Evolutionary conservation across 2,888 invertebrate species (phyloP), one percentile per base, ranked within the genome.

Genomic region (Seira sanloemensis): DNA sequence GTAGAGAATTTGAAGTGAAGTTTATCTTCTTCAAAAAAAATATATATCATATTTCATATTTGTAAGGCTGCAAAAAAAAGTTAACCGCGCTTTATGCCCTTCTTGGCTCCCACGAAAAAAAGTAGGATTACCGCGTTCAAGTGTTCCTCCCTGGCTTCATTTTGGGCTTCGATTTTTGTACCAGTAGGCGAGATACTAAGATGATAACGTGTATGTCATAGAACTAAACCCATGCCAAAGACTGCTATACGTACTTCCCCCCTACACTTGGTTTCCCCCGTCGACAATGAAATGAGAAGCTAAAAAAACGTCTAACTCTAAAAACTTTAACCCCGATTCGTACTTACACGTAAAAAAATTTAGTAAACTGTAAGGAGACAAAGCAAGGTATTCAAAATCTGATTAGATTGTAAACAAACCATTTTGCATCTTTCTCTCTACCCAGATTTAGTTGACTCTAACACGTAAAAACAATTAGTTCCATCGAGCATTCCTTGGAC

Each of bases 301-400:
- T 62, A n/a, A 62, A 62, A n/a, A n/a, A n/a, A n/a, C n/a, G n/a
- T n/a, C 62, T 19, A n/a, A 50, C 50, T 50, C 5, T 37, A 37
- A 7, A 12, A 9, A 62, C 19, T 62, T 62, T 62, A 21, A 62
- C 62, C 19, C 12, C 5, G 5, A 62, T 62, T 62, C 50, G 21
- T 62, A 62, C 21, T 23, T 62, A 62, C 62, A 62, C 19, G 62
- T 62, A 58, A 62, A 23, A 50, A 37, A 7, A 37, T 37, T 50
- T 50, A 62, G 62, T 62, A 62, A 23, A 62, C 4, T 62, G 19
- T 62, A 62, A 50, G 21, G 62, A 62, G 62, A 62, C 62, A 23
- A 62, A 62, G 62, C 62, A 62, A 62, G 62, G 62, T 62, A 62
- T 62, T 12, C 50, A 16, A 50, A 50, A 62, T 62, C 62, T 62